phyloP scores from a whole-genome alignment of 2,888 invertebrate species.

The Acleris holmiana region DNA sequence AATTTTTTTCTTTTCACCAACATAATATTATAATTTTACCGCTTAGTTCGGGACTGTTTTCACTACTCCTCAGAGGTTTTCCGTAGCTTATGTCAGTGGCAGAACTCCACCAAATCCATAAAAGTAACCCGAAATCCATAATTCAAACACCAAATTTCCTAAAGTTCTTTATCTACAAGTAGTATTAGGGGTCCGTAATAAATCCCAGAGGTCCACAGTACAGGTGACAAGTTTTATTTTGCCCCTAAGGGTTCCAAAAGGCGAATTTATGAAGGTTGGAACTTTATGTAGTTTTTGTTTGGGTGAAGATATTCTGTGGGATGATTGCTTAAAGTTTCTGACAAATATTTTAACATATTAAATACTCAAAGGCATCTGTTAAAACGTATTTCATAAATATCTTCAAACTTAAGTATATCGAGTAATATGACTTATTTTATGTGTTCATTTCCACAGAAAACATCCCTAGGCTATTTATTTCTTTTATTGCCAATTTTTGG shows the following conservation, averaged over 20 bases:
- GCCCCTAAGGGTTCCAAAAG: conserved; percentile 25
- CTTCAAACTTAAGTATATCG: too few species aligned
- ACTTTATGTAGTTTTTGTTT: conserved; percentile 21
- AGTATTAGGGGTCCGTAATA: conserved; percentile 32
- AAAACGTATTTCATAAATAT: too few species aligned
- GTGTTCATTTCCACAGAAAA: too few species aligned
- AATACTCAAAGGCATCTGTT: too few species aligned
- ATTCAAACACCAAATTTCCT: conserved; percentile 34
- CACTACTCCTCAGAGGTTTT: neutral
- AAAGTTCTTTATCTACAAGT: conserved; percentile 37
- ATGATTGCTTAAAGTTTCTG: conserved; percentile 1
- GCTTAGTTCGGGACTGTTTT: neutral
- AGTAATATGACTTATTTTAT: too few species aligned
- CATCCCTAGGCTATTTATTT: too few species aligned
- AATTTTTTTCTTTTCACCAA: too few species aligned
- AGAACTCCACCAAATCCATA: neutral
- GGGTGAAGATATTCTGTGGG: conserved; percentile 12
- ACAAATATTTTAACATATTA: neutral
- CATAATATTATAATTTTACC: neutral
- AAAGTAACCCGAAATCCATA: conserved; percentile 27
- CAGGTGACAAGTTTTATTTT: conserved; percentile 45
- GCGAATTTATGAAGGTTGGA: conserved; percentile 34
- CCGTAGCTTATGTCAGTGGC: neutral
- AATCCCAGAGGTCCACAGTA: conserved; percentile 35
- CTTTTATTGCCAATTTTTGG: too few species aligned